Conservation (phyloP, 2,888 invertebrate genomes). For the Trilocha varians region DNA sequence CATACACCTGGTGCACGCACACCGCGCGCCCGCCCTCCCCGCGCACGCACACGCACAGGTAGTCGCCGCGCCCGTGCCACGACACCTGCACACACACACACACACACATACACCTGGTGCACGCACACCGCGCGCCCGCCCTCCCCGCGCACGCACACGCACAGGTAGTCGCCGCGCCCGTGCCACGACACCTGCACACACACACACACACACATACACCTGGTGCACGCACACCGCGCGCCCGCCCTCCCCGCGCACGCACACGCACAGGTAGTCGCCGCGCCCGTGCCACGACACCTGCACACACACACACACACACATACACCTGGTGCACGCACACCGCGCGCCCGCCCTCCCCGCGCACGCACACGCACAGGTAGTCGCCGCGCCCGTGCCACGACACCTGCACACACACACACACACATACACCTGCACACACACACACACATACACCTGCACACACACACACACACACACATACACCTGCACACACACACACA, state of each 20-base stretch:
- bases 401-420: constrained; percentile 89
- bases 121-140: constrained; percentile 89
- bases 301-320: constrained; percentile 48
- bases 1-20: constrained; percentile 94
- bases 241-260: constrained; percentile 88
- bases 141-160: constrained; percentile 89
- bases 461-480: constrained; percentile 86
- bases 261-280: constrained; percentile 94
- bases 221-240: constrained; percentile 95
- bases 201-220: constrained; percentile 74
- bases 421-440: constrained; percentile 77
- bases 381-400: too few relatives aligned
- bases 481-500: constrained; percentile 90
- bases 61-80: constrained; percentile 98
- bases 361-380: constrained; percentile 84
- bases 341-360: constrained; percentile 94
- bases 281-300: constrained; percentile 93
- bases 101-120: constrained; percentile 94
- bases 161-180: constrained; percentile 94
- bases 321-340: constrained; percentile 91
- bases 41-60: constrained; percentile 90
- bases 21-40: constrained; percentile 89
- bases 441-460: constrained; percentile 83
- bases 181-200: constrained; percentile 87
- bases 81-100: constrained; percentile 67